Base-by-base conservation (phyloP, 92 coral and sea anemone genomes). In the Parazoanthus atlanticus region DNA sequence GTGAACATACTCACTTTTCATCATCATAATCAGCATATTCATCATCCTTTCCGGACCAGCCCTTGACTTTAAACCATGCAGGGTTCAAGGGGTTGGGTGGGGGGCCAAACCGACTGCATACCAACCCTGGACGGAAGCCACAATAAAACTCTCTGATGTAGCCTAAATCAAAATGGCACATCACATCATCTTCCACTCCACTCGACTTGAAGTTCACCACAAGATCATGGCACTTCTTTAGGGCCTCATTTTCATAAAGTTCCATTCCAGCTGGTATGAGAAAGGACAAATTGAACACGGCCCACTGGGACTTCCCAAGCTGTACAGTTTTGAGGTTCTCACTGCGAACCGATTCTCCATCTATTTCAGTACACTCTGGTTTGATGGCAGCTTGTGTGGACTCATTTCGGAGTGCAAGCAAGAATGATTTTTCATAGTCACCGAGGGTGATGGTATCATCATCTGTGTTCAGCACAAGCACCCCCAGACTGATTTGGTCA, bases 221-320 rank as follows among this genome's bases (percentile, higher is more conserved):
- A 64, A 81, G 85, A 32, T 56, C 73, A 19, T 31, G 74, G 41
- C 85, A 81, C 33, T 81, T 81, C 46, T 81, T 81, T 32, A 81
- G 12, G 31, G 85, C 85, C 25, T 81, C 85, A 64, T 61, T 81
- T 52, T 81, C 85, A 34, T 81, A 81, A 81, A 81, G 85, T 9
- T 21, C 52, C 13, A 81, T 64, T 81, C 85, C 52, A 21, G 74
- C 85, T 33, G 85, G 85, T 64, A 81, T 64, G 32, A 34, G 25
- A 28, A 61, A 32, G 8, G 74, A 81, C 11, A 23, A 81, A 13
- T 26, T 61, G 19, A 81, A 81, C 16, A 81, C 74, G 1, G 85
- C 85, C 74, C 74, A 81, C 85, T 81, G 85, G 5, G 32, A 40
- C 21, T 81, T 32, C 8, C 74, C 19, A n/a, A 81, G 85, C 15